Percentiles rank a stretch among this genome's conserved stretches.
Evolutionary conservation across 2,113 vertebrate species (phyloP).

Genomic region (Pedetes capensis): DNA sequence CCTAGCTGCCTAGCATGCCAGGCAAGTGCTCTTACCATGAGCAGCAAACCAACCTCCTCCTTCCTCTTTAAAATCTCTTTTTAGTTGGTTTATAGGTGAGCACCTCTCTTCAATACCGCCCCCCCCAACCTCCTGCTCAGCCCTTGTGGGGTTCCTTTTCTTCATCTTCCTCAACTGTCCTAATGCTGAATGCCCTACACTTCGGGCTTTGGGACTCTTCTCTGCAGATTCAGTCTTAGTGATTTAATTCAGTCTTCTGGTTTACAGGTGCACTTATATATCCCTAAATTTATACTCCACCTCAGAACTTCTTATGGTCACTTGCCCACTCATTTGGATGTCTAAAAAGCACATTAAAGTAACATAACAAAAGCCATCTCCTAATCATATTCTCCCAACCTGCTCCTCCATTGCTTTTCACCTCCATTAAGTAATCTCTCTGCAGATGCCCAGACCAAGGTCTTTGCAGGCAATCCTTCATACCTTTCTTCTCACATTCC

Average conservation of each 20-base stretch:
- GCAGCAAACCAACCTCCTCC: too few relatives aligned
- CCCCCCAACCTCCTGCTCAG: background rate
- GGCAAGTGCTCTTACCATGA: background rate
- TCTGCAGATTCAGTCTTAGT: background rate
- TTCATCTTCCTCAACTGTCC: background rate
- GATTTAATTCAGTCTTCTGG: background rate
- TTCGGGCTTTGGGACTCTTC: background rate
- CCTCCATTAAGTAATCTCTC: background rate
- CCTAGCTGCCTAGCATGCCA: too few relatives aligned
- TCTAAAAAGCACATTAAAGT: background rate
- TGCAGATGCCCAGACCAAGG: background rate
- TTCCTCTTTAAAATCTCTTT: background rate
- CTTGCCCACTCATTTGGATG: too few relatives aligned
- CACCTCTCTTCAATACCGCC: background rate
- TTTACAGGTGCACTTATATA: background rate
- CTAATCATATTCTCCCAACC: background rate
- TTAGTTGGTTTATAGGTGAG: background rate
- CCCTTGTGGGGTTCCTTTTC: background rate
- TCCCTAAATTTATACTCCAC: background rate
- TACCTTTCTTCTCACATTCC: background rate
- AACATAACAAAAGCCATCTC: background rate
- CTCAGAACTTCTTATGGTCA: background rate
- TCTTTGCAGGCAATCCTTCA: background rate
- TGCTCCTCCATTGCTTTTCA: background rate
- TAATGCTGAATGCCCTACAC: background rate